Conservation (phyloP, 2,888 invertebrate genomes). For the Gymnoscelis rufifasciata region DNA sequence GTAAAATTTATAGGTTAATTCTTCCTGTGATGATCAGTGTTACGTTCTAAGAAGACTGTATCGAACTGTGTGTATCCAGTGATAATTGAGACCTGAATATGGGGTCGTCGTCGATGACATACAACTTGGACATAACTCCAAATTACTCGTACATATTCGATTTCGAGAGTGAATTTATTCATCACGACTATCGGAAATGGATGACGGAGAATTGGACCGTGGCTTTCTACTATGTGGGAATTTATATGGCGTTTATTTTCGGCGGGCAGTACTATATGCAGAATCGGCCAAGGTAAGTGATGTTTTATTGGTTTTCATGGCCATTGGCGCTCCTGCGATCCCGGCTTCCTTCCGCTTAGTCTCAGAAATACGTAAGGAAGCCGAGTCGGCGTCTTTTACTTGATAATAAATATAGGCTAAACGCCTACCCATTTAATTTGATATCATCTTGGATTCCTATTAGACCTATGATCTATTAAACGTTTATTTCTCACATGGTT, state of each 20-base stretch:
- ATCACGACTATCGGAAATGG: slow-evolving; percentile 93
- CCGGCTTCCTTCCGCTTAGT: slow-evolving; percentile 3
- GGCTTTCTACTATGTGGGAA: slow-evolving; percentile 91
- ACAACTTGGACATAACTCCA: slow-evolving; percentile 81
- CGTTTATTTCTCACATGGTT: too few relatives aligned
- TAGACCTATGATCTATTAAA: too few relatives aligned
- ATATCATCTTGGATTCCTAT: too few relatives aligned
- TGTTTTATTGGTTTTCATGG: slow-evolving; percentile 1
- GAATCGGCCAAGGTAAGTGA: slow-evolving; percentile 86
- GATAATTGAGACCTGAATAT: slow-evolving; percentile 43
- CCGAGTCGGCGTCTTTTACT: background rate
- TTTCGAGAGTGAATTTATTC: slow-evolving; percentile 96
- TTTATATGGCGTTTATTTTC: slow-evolving; percentile 96
- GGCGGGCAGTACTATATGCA: slow-evolving; percentile 97
- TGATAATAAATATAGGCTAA: too few relatives aligned
- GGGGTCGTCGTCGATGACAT: slow-evolving; percentile 70
- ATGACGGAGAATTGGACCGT: slow-evolving; percentile 98
- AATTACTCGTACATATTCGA: slow-evolving; percentile 97
- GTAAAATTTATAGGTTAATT: slow-evolving; percentile 66
- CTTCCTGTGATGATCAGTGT: slow-evolving; percentile 69
- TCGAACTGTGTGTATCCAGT: slow-evolving; percentile 44
- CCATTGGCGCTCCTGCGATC: background rate
- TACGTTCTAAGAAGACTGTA: slow-evolving; percentile 37
- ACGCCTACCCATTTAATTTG: too few relatives aligned
- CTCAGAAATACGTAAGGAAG: background rate